Base-by-base conservation (phyloP, 2,888 invertebrate genomes). In the Pycnomerus fuliginosus region DNA sequence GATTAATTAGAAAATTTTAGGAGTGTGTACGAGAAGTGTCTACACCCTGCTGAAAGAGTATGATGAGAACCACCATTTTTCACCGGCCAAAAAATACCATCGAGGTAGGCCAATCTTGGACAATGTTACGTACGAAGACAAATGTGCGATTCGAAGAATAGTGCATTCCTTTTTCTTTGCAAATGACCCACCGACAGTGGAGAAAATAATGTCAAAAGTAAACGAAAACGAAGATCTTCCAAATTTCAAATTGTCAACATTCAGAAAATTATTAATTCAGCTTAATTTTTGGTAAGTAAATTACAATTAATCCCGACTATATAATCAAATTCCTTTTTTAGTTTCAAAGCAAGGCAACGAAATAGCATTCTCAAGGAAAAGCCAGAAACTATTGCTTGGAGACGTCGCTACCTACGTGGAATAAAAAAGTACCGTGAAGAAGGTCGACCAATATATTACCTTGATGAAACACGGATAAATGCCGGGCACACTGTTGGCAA, bases 391-490 rank as follows among this genome's bases (percentile, higher is more conserved):
- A 25, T 50, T 7, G 12, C 41, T 3, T 53, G 51, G 47, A 22
- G 50, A 43, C 8, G 44, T 7, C 22, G 14, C 5, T 53, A 47
- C 29, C 20, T 53, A 16, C 36, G 12, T 16, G 17, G 38, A 44
- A 51, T 55, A 20, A 41, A 40, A 42, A 10, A n/a, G 11, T 45
- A 35, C 15, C 30, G 50, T 27, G 10, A 44, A 5, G 41, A 53
- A 41, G 25, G 22, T 7, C 17, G 48, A 28, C 42, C 38, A 39
- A 48, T 53, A 13, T 56, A 51, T 36, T 55, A 51, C 32, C 25
- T 47, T 2, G 56, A 55, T 42, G 50, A 53, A 39, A 56, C 53
- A 2, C 51, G 54, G 49, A 24, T 54, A 3, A 52, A 56, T 32
- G 53, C 47, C 11, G 50, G 48, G n/a, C 49, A 53, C 29, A 49